These are phyloP conservation scores for Erinaceus europaeus DNA, from an alignment of 2,113 vertebrate species.

Conservation along the genomic window DNA sequence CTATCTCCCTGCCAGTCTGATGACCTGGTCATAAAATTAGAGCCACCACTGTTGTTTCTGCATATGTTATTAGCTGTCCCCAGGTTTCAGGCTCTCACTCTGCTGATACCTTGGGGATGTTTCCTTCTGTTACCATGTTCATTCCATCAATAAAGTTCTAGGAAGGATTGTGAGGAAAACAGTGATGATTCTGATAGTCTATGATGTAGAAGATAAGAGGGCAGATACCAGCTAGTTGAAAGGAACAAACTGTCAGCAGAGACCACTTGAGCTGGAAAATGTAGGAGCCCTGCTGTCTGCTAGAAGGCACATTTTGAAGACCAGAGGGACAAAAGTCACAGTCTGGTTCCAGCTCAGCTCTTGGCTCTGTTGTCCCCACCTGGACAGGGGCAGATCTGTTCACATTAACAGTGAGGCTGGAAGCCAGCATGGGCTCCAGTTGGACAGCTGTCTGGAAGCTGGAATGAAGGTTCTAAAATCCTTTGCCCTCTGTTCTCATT, in stretches of 20 bases:
- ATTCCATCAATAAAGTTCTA: background rate
- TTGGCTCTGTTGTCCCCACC: background rate
- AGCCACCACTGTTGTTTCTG: too few relatives aligned
- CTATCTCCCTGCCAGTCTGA: too few relatives aligned
- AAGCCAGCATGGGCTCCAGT: background rate
- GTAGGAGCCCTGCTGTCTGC: background rate
- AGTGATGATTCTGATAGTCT: background rate
- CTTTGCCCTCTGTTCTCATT: background rate
- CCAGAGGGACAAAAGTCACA: background rate
- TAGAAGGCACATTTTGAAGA: background rate
- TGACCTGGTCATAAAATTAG: background rate
- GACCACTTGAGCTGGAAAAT: background rate
- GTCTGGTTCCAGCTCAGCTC: background rate
- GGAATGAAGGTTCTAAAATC: background rate
- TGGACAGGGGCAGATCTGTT: background rate
- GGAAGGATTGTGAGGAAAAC: background rate
- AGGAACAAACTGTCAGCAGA: background rate
- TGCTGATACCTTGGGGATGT: background rate
- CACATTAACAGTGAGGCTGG: background rate
- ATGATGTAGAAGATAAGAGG: background rate
- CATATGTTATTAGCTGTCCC: too few relatives aligned
- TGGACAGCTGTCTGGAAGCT: background rate
- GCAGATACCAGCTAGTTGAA: background rate
- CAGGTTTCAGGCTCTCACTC: rapidly evolving
- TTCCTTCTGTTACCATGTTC: background rate